A percentile compares a stretch with the other conserved stretches of the same genome.
Evolutionary conservation across 2,797 vertebrate species (phyloP).

Genomic region (Xenentodon cancila): DNA sequence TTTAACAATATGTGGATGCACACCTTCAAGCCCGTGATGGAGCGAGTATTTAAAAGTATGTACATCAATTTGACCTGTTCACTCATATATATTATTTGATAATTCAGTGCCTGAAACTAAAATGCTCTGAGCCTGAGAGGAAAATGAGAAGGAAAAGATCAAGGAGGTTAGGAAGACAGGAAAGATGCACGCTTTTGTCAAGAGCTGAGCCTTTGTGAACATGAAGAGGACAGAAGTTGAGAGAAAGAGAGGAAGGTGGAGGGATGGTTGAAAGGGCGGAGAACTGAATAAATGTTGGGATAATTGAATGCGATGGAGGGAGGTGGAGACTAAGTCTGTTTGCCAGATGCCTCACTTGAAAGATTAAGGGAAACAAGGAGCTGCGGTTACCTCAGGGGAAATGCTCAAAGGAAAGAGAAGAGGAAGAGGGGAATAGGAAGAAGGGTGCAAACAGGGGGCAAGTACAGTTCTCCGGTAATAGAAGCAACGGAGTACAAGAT

Average conservation of each 20-base stretch:
- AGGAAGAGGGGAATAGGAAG: slow-evolving; percentile 45
- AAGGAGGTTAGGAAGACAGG: slow-evolving; percentile 32
- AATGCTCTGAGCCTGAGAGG: too few relatives aligned
- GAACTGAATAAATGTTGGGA: slow-evolving; percentile 62
- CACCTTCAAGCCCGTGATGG: too few relatives aligned
- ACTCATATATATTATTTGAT: too few relatives aligned
- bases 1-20: too few relatives aligned
- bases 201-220: slow-evolving; percentile 17
- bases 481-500: slow-evolving; percentile 27
- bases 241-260: slow-evolving; percentile 34
- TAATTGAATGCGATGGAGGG: slow-evolving; percentile 71
- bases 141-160: slow-evolving; percentile 32
- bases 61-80: too few relatives aligned
- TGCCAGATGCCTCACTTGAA: slow-evolving; percentile 66
- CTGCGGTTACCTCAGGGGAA: slow-evolving; percentile 55
- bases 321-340: slow-evolving; percentile 64
- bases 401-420: slow-evolving; percentile 41
- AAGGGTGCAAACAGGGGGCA: slow-evolving; percentile 62
- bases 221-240: slow-evolving; percentile 22
- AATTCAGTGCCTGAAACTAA: too few relatives aligned
- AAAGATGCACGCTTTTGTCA: slow-evolving; percentile 48
- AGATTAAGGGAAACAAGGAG: slow-evolving; percentile 67
- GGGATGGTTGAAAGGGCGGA: slow-evolving; percentile 44
- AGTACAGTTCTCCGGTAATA: slow-evolving; percentile 30
- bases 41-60: too few relatives aligned